Base-by-base conservation (phyloP, 2,113 vertebrate genomes). In the Podocnemis expansa region DNA sequence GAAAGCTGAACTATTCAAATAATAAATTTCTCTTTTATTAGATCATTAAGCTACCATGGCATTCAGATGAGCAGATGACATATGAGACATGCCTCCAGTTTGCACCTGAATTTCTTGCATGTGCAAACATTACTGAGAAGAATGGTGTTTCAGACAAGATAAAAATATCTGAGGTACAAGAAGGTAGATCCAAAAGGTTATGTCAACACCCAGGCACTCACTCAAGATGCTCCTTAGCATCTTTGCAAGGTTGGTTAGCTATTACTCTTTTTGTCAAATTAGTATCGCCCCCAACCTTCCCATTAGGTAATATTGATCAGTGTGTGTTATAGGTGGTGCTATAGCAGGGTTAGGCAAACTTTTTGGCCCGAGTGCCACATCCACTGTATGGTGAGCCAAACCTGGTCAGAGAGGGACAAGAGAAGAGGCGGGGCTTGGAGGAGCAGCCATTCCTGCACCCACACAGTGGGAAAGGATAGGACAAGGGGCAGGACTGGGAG, bases 1-100 rank as follows among this genome's bases (percentile, higher is more conserved):
- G 83, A 93, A 86, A 84, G 79, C 55, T 25, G 3, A 96, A 52
- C 31, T 79, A 21, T 83, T 89, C 87, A 43, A 54, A 47, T 93
- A 14, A 83, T 49, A 12, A 14, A 6, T 63, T 88, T 89, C 4
- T 91, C 45, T 88, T 67, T 91, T 93, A 80, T 67, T 83, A 99
- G 99, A 96, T 99, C 78, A 98, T 97, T 96, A 98, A 98, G 96
- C 97, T 98, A 82, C 98, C 98, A 12, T 96, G 92, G 14, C 96
- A 88, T 89, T 93, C 89, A 89, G 94, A 97, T 81, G 88, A 96
- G 82, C 91, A 86, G 82, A 95, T 93, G 7, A 91, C 93, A 21
- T 22, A 29, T 78, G 96, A 92, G 80, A 92, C 41, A n/a, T 82
- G 81, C 78, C 93, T 96, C 87, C 95, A 80, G 3, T 78, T 97